Percentiles rank a stretch among this genome's conserved stretches.
phyloP scores from a whole-genome alignment of 2,797 vertebrate species.

The Enteromius mattozi region DNA sequence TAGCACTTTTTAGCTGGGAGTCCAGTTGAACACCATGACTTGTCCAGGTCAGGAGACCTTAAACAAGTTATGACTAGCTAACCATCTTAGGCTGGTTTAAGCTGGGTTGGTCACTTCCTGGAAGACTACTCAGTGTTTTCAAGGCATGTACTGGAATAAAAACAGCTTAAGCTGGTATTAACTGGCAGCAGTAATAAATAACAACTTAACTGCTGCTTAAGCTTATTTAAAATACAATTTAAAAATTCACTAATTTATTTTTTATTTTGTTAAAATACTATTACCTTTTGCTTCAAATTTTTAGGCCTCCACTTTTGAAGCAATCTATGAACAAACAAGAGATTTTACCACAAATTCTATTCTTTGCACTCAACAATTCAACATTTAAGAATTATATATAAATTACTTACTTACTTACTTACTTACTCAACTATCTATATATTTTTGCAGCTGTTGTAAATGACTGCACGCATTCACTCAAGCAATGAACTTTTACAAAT shows the following conservation, averaged over 20 bases:
- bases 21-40: not conserved
- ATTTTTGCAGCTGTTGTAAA: not conserved
- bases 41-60: not conserved
- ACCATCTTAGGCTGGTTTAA: not conserved
- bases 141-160: not conserved
- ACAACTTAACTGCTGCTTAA: not conserved
- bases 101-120: not conserved
- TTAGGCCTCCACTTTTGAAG: not conserved
- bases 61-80: not conserved
- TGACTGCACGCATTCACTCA: not conserved
- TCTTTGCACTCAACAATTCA: not conserved
- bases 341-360: not conserved
- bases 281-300: not conserved
- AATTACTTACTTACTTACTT: no score
- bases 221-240: not conserved
- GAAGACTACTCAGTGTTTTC: not conserved
- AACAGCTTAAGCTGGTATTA: not conserved
- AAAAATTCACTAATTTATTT: not conserved
- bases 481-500: not conserved
- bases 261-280: not conserved
- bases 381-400: not conserved
- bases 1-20: not conserved
- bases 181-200: not conserved
- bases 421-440: not conserved
- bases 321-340: not conserved